Base-by-base conservation (phyloP, 2,113 vertebrate genomes). In the Pardalotus punctatus region DNA sequence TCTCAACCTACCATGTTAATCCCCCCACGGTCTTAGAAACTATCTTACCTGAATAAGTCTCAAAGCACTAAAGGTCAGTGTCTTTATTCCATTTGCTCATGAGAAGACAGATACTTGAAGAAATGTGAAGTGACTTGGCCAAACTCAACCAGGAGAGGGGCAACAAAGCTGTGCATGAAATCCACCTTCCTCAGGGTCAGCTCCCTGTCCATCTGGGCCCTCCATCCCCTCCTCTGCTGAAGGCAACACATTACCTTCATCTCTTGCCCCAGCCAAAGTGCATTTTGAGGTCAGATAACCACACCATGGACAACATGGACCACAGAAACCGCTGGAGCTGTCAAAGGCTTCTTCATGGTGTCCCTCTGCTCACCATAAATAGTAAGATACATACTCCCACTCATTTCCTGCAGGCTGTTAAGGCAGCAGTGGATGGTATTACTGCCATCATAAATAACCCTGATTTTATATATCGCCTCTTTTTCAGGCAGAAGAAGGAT, bases 381-480 rank as follows among this genome's bases (percentile, higher is more conserved):
- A 83, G 54, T 21, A 60, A 76, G 21, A 84, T 20, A 61, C 38
- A 25, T 65, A 81, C 31, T 66, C 50, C 27, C 53, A 60, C 42
- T 93, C 33, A 66, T 81, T 89, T 95, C 60, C 77, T 7, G 1
- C 62, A 67, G 53, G 38, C 56, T 93, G 54, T 87, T 84, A 84
- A 93, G 27, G 29, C 28, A 95, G 60, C 24, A 74, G 54, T 91
- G 86, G 89, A 84, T 81, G 76, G 25, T n/a, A 66, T 76, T 88
- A 85, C 47, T 83, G 40, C 47, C 47, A 43, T 38, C 5, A 1
- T 33, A 47, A 93, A 73, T 84, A 96, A 78, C 27, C 14, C 51
- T 73, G 7, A 51, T 91, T 77, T 91, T 93, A 91, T 64, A 67
- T 4, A 2, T 56, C 81, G 17, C 24, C 21, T 87, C 27, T 64